Conservation (phyloP, 2,113 vertebrate genomes). For the Callocephalon fimbriatum region DNA sequence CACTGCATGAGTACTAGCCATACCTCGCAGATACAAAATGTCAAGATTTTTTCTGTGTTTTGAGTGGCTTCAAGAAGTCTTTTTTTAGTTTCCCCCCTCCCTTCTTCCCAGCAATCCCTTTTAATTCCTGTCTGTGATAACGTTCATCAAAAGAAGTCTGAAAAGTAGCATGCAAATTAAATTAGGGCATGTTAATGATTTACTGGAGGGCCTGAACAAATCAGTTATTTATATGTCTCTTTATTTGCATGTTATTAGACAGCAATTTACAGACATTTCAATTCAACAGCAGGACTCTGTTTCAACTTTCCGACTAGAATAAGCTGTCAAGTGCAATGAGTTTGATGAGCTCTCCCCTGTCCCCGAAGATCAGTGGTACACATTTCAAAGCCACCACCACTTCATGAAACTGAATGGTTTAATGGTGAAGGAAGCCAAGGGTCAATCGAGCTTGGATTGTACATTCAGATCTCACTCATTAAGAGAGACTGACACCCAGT, state of each 20-base stretch:
- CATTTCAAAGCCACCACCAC: neutral
- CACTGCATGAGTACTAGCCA: neutral
- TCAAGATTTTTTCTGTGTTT: neutral
- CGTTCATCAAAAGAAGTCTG: neutral
- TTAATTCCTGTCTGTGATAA: neutral
- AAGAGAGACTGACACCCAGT: neutral
- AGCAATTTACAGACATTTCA: neutral
- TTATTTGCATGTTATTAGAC: neutral
- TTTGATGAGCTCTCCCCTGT: slow-evolving; percentile 15
- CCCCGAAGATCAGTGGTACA: neutral
- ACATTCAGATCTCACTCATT: neutral
- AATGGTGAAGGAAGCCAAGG: slow-evolving; percentile 12
- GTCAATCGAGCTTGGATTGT: neutral
- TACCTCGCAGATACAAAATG: neutral
- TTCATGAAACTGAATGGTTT: slow-evolving; percentile 2
- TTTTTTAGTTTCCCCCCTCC: neutral
- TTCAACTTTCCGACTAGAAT: slow-evolving; percentile 46
- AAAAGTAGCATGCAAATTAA: slow-evolving; percentile 10
- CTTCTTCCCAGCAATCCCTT: neutral
- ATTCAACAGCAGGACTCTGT: neutral
- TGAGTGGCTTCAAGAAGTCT: neutral
- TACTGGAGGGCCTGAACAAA: slow-evolving; percentile 4
- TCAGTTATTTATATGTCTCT: neutral
- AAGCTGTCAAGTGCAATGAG: neutral
- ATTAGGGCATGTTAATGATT: slow-evolving; percentile 7